Conservation (phyloP, 2,113 vertebrate genomes). For the Phrynosoma platyrhinos region DNA sequence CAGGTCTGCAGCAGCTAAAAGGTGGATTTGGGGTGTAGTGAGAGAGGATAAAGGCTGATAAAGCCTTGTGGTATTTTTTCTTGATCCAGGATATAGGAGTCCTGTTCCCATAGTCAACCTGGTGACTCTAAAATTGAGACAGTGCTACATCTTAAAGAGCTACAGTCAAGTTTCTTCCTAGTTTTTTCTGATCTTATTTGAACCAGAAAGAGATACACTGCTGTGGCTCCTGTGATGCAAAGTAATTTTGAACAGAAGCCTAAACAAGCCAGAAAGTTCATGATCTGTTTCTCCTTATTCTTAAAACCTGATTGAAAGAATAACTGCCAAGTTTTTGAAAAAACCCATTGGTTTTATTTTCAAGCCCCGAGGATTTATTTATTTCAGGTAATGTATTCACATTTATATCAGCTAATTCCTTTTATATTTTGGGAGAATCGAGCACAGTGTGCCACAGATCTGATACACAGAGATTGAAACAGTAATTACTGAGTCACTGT, state of each 20-base stretch:
- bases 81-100: too few relatives aligned
- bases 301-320: slow-evolving; percentile 19
- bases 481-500: slow-evolving; percentile 66
- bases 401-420: slow-evolving; percentile 51
- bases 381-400: slow-evolving; percentile 61
- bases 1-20: too few relatives aligned
- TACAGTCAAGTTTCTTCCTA: not conserved
- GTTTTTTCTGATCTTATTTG: not conserved
- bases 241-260: not conserved
- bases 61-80: too few relatives aligned
- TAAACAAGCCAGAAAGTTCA: slow-evolving; percentile 4
- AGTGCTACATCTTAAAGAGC: too few relatives aligned
- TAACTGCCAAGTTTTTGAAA: slow-evolving; percentile 46
- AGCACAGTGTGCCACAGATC: slow-evolving; percentile 32
- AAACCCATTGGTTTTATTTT: slow-evolving; percentile 21
- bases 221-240: not conserved
- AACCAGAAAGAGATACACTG: not conserved
- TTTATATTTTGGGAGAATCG: slow-evolving; percentile 44
- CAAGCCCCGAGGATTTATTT: slow-evolving; percentile 45
- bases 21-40: too few relatives aligned
- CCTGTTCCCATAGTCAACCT: too few relatives aligned
- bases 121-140: too few relatives aligned
- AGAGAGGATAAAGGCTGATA: too few relatives aligned
- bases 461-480: slow-evolving; percentile 52
- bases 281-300: slow-evolving; percentile 24